Evolutionary conservation across 1,140 invertebrate species (phyloP).

Genomic region (Listronotus oregonensis): DNA sequence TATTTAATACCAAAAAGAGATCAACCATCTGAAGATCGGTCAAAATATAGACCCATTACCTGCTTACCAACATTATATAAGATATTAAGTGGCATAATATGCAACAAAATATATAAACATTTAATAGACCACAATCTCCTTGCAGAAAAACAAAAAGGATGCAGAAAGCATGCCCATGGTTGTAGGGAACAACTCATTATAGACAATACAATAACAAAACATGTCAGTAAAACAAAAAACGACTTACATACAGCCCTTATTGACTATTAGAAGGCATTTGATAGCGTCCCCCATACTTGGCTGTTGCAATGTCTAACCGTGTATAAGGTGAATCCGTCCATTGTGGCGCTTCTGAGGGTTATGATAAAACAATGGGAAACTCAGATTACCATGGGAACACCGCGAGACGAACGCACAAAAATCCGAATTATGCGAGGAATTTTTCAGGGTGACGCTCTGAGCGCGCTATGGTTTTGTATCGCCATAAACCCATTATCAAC

Average conservation of each 20-base stretch:
- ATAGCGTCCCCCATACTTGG: slow-evolving; percentile 36
- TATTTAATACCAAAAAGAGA: slow-evolving; percentile 19
- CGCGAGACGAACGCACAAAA: neutral
- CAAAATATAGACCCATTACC: slow-evolving; percentile 25
- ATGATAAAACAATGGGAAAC: slow-evolving; percentile 8
- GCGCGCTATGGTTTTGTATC: slow-evolving; percentile 29
- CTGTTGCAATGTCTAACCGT: slow-evolving; percentile 32
- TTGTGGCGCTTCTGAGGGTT: slow-evolving; percentile 3
- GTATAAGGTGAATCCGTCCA: slow-evolving; percentile 29
- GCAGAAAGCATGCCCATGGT: slow-evolving; percentile 22
- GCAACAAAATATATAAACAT: slow-evolving; percentile 21
- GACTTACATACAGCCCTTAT: slow-evolving; percentile 32
- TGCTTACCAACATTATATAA: slow-evolving; percentile 25
- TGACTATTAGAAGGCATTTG: slow-evolving; percentile 41
- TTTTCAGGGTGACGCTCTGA: slow-evolving; percentile 33
- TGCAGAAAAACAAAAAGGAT: slow-evolving; percentile 42
- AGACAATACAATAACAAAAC: slow-evolving; percentile 32
- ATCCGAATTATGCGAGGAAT: neutral
- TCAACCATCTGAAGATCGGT: slow-evolving; percentile 1
- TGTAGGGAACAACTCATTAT: slow-evolving; percentile 41
- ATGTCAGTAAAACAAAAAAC: slow-evolving; percentile 25
- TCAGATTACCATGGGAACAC: neutral
- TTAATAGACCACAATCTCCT: slow-evolving; percentile 29
- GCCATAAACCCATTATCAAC: slow-evolving; percentile 4
- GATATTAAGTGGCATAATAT: slow-evolving; percentile 14